Base-by-base conservation (phyloP, 1,140 invertebrate genomes). In the Akabosia matsudoensis region DNA sequence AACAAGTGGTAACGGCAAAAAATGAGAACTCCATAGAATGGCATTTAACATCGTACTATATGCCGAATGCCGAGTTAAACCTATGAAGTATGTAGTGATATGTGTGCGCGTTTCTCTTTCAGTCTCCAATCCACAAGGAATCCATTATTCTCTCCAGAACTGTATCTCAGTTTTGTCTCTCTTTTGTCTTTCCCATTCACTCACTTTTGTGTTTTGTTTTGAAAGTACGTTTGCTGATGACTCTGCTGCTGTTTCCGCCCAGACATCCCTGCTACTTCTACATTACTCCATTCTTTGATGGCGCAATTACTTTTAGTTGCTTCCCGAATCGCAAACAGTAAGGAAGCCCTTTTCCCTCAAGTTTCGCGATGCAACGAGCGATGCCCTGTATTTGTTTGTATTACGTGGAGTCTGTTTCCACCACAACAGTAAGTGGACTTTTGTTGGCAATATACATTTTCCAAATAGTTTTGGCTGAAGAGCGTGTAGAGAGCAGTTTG, bases 301-400 rank as follows among this genome's bases (percentile, higher is more conserved):
- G 54, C 24, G 54, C 54, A 56, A 56, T 56, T 56, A 56, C 54
- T 56, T 56, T 56, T 56, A 56, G 54, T 56, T 56, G 54, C 22
- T 56, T 56, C 54, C 54, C 54, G 24, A 56, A 56, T 56, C 24
- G 54, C 54, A 24, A 56, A 56, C 10, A 56, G n/a, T 13, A 56
- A 45, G 37, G 18, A 45, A 45, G 18, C n/a, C n/a, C n/a, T n/a
- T n/a, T n/a, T n/a, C n/a, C n/a, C n/a, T n/a, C n/a, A n/a, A n/a
- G n/a, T n/a, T n/a, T n/a, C n/a, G n/a, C n/a, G n/a, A n/a, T n/a
- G n/a, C n/a, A n/a, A n/a, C n/a, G n/a, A n/a, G n/a, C n/a, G n/a
- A n/a, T n/a, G n/a, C n/a, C n/a, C n/a, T n/a, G n/a, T n/a, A n/a
- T n/a, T n/a, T n/a, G n/a, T n/a, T n/a, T n/a, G n/a, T n/a, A n/a